Base-by-base conservation (phyloP, 2,113 vertebrate species). In the Pristiophorus japonicus region DNA sequence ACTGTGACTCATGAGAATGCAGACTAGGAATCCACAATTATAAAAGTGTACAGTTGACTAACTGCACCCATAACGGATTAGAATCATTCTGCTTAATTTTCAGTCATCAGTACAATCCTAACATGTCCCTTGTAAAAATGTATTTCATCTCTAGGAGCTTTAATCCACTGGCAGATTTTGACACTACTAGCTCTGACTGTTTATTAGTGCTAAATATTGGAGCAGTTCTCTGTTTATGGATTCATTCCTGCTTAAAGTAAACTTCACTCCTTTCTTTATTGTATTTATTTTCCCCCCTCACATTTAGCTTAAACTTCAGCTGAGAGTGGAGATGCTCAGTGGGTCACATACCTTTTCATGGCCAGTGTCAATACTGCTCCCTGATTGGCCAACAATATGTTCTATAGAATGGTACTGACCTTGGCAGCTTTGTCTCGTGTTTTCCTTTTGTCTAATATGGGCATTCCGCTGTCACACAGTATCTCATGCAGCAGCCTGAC, bases 401-500 rank as follows among this genome's bases (percentile, higher is more conserved):
- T 16, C 51, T 59, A 27, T 4, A 55, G 62, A 66, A 66, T 66
- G n/a, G 62, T 27, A 66, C 91, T 94, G 63, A 94, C n/a, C 62
- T 42, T 65, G 59, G 38, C 22, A 66, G 91, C 38, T 94, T 38
- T 38, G 59, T 45, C 91, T 65, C 62, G 45, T 38, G 14, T 45
- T 38, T 92, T 18, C 91, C 91, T 66, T 94, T 42, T 94, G 87
- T 90, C 87, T 59, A 42, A 66, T 22, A 42, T 45, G 87, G 51
- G 34, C 87, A 90, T 34, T 59, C 87, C 67, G 91, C 62, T 93
- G 91, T 93, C 63, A 93, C 2, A 11, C 34, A 42, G 91, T 65
- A 42, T 94, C n/a, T 27, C 59, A 42, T 66, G 38, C 63, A 45
- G 91, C n/a, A 67, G 91, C 38, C 91, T 94, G 91, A 94, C 91